Conservation (phyloP, 2,113 vertebrate genomes). For the Gadus chalcogrammus region DNA sequence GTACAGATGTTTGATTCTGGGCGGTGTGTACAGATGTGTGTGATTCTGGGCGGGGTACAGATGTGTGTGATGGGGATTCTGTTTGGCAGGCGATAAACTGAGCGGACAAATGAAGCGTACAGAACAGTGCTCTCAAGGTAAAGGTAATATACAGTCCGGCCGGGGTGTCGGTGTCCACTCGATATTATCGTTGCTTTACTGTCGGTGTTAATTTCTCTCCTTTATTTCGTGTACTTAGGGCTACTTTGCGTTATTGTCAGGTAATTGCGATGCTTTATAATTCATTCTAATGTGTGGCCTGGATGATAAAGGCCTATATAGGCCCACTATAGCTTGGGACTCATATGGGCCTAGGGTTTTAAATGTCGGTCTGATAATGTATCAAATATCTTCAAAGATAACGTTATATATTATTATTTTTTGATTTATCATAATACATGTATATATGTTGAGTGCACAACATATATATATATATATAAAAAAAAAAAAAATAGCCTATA, state of each 20-base stretch:
- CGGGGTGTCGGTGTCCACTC: not conserved
- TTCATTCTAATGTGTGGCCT: not conserved
- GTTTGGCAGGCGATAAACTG: conserved; percentile 60
- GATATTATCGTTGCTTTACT: not conserved
- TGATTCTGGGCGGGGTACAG: not conserved
- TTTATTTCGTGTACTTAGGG: not conserved
- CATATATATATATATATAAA: too few species aligned
- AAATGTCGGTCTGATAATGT: not conserved
- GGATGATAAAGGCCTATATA: not conserved
- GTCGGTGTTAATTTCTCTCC: not conserved
- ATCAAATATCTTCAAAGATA: too few species aligned
- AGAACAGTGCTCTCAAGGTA: conserved; percentile 68
- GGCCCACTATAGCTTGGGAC: not conserved
- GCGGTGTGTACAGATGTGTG: not conserved
- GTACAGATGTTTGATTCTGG: not conserved
- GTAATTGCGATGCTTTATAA: too few species aligned
- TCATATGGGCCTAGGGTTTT: not conserved
- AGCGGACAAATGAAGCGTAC: conserved; percentile 55
- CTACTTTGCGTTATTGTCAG: not conserved
- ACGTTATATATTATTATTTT: too few species aligned
- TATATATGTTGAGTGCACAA: too few species aligned
- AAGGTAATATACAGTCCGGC: conserved; percentile 14
- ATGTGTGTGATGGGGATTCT: not conserved
- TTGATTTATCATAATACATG: too few species aligned
- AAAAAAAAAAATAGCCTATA: too few species aligned